Percentiles rank a stretch among this genome's conserved stretches.
Conservation (phyloP, 2,797 vertebrate genomes). For the Amblyopsis hoosieri region DNA sequence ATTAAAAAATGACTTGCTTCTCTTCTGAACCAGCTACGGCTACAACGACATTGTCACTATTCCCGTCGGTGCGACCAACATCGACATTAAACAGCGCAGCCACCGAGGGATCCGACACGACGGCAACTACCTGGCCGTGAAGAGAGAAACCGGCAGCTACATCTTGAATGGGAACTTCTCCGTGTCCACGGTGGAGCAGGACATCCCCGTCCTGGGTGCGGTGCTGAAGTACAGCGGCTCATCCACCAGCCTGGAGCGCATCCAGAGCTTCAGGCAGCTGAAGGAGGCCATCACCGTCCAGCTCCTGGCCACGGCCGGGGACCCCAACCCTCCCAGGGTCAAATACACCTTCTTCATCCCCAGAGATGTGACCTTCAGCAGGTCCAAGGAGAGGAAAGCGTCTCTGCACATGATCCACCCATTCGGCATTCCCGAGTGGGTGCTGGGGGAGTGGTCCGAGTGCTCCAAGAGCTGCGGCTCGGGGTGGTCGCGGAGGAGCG, state of each 20-base stretch:
- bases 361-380: conserved; percentile 80
- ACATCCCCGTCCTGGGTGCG: conserved; percentile 88
- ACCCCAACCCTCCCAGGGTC: conserved; percentile 85
- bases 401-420: conserved; percentile 83
- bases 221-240: conserved; percentile 95
- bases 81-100: conserved; percentile 95
- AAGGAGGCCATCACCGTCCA: conserved; percentile 87
- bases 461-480: conserved; percentile 92
- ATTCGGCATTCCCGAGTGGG: conserved; percentile 83
- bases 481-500: conserved; percentile 89
- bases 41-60: conserved; percentile 95
- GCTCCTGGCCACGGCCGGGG: conserved; percentile 84
- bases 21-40: conserved; percentile 80
- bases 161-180: conserved; percentile 94
- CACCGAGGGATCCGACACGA: conserved; percentile 87
- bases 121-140: conserved; percentile 91
- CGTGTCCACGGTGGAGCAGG: conserved; percentile 91
- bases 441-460: conserved; percentile 90
- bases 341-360: conserved; percentile 95
- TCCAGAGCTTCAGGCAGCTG: conserved; percentile 91
- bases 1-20: background rate
- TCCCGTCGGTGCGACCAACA: conserved; percentile 91
- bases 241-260: conserved; percentile 89
- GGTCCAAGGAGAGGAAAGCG: conserved; percentile 75
- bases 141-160: conserved; percentile 81